Conservation (phyloP, 2,888 invertebrate genomes). For the Andrena trimmerana region DNA sequence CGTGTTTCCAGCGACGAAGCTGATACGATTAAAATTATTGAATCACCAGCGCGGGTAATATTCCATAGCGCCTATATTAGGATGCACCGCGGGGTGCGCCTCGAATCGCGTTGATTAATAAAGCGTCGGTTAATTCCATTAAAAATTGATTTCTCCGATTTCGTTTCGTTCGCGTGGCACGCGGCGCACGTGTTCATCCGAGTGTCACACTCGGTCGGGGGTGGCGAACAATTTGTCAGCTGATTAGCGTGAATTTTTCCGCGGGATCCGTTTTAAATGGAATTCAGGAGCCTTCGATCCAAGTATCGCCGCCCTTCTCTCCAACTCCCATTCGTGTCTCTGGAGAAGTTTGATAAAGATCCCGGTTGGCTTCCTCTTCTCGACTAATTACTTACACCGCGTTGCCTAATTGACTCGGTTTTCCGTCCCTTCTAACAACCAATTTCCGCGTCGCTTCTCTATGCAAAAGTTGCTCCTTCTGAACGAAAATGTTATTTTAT, state of each 20-base stretch:
- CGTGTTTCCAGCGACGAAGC: neutral
- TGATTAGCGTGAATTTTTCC: conserved; percentile 37
- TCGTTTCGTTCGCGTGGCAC: conserved; percentile 13
- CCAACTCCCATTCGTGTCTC: conserved; percentile 29
- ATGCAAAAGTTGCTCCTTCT: neutral
- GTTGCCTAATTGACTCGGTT: conserved; percentile 55
- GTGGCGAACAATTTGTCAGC: conserved; percentile 25
- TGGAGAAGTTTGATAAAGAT: conserved; percentile 47
- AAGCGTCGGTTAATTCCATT: conserved; percentile 39
- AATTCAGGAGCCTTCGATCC: conserved; percentile 20
- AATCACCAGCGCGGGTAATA: conserved; percentile 32
- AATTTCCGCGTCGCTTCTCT: conserved; percentile 27
- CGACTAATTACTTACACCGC: conserved; percentile 57
- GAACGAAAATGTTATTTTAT: no score
- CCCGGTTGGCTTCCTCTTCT: conserved; percentile 30
- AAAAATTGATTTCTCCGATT: conserved; percentile 42
- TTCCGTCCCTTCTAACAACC: conserved; percentile 23
- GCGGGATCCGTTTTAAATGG: conserved; percentile 31
- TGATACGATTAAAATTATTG: conserved; percentile 46
- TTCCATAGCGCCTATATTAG: conserved; percentile 25
- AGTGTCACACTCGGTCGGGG: neutral
- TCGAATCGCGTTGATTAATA: conserved; percentile 42
- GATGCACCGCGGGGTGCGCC: conserved; percentile 3
- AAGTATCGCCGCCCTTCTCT: conserved; percentile 14
- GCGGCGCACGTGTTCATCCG: neutral